Base-by-base conservation (phyloP, 2,797 vertebrate genomes). In the Pelochelys cantorii region DNA sequence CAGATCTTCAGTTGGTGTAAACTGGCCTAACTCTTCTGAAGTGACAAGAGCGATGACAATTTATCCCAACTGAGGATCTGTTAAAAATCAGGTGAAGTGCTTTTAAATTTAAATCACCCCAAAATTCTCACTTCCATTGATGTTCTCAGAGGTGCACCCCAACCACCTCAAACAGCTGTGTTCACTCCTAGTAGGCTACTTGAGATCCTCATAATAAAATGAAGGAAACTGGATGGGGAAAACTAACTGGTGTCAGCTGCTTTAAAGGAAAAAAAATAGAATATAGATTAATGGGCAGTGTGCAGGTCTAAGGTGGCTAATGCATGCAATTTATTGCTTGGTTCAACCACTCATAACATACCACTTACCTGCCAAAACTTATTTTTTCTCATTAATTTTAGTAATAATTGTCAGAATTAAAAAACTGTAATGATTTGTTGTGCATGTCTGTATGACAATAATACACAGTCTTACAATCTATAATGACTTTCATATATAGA, bases 31-130 rank as follows among this genome's bases (percentile, higher is more conserved):
- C 18, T 77, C 2, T 54, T 62, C 0, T 79, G 23, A 83, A 92
- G 85, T 4, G 31, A 86, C 12, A 1, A 55, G 68, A 57, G 85
- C 37, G 18, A 87, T 75, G 57, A 83, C 29, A 92, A 78, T 23
- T 55, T 3, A 59, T 7, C 42, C 11, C 55, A 29, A 18, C 15
- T 27, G 80, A 27, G n/a, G 68, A 52, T 77, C 23, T 77, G 74
- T 6, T 29, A 42, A 25, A 29, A 75, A 48, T 27, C 48, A 12
- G 6, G 71, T 75, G 37, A 23, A 23, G n/a, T 71, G 34, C 68
- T 71, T 71, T 71, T 85, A 34, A 80, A 78, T 85, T 90, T 86
- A 86, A 92, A 90, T 59, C 79, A 57, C 55, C 53, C 81, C 68
- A 55, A 8, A 48, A 31, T 23, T 62, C 79, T 54, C 82, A 20